Base-by-base conservation (phyloP, 2,797 vertebrate genomes). In the Danio jaintianensis region DNA sequence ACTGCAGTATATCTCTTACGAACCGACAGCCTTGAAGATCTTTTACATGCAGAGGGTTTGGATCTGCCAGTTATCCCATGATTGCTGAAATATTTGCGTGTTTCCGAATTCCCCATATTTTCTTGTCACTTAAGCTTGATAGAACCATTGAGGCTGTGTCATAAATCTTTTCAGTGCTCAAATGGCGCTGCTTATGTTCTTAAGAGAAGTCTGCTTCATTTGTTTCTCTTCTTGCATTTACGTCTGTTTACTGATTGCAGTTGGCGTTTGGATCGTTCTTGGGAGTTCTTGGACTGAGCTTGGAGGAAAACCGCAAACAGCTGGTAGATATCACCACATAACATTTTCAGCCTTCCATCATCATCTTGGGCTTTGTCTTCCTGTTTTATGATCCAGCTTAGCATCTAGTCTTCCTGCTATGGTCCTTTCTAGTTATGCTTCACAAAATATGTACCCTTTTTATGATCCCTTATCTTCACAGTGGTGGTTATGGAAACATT, bases 271-370 rank as follows among this genome's bases (percentile, higher is more conserved):
- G 93, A 61, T 93, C 91, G 0, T 93, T 94, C 86, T 82, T 94
- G 55, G 93, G 91, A 75, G 82, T 94, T 75, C 85, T 94, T 79
- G 93, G 93, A 84, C 90, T 94, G 45, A 63, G 82, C 6, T 88
- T 94, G 75, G 89, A 93, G 61, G 93, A 93, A 86, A 94, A 94
- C 84, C 89, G 91, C 84, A 93, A 86, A 81, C 91, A 93, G 85
- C 88, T 94, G 91, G 93, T 94, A 91, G 63, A 75, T 84, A 22
- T 78, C 11, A 16, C 55, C 56, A 20, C 66, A 7, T 80, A 29
- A 70, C 13, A 15, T 75, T 18, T 66, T 53, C 15, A 50, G 36
- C 53, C 67, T 38, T 50, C 42, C 58, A 15, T 38, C 58, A 45
- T 45, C 48, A 62, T 7, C 20, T 18, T 52, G 62, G 5, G 18